A percentile compares a stretch with the other conserved stretches of the same genome.
Conservation (phyloP, 2,888 invertebrate species). For the Papilio demoleus region DNA sequence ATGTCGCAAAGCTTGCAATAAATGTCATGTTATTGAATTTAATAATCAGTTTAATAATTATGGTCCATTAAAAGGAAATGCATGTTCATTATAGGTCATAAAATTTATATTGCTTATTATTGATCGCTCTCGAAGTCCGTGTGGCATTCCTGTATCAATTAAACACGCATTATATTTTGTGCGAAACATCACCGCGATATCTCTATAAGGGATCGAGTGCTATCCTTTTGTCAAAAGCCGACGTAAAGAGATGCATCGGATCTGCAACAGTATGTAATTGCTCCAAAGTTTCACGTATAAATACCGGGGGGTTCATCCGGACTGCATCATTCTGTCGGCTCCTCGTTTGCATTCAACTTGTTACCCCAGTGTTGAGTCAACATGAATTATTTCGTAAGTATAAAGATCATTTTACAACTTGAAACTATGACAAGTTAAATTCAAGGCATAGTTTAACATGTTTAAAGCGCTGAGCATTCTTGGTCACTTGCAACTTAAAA, state of each 20-base stretch:
- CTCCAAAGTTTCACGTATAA: constrained; percentile 74
- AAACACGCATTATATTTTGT: constrained; percentile 3
- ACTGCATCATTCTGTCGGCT: constrained; percentile 75
- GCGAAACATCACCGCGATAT: constrained; percentile 40
- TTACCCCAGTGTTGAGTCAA: constrained; percentile 54
- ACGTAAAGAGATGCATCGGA: constrained; percentile 67
- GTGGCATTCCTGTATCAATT: constrained; percentile 27
- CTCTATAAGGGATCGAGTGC: constrained; percentile 62
- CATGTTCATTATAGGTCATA: constrained; percentile 18
- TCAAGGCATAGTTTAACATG: too few relatives aligned
- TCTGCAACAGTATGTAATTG: constrained; percentile 70
- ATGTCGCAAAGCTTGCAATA: not conserved
- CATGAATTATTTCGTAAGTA: constrained; percentile 79
- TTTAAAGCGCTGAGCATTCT: not conserved
- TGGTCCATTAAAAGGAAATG: not conserved
- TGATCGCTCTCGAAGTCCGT: not conserved
- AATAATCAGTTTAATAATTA: constrained; percentile 3
- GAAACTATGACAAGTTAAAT: not conserved
- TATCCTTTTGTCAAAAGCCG: constrained; percentile 62
- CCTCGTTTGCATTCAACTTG: constrained; percentile 58
- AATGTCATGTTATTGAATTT: constrained; percentile 7
- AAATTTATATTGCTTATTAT: constrained; percentile 28
- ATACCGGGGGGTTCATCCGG: constrained; percentile 74
- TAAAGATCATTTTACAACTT: constrained; percentile 1
- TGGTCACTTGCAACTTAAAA: not conserved